Evolutionary conservation across 2,113 vertebrate genomes (phyloP), one percentile per base, ranked within the genome.

Genomic region (Vanacampus margaritifer): DNA sequence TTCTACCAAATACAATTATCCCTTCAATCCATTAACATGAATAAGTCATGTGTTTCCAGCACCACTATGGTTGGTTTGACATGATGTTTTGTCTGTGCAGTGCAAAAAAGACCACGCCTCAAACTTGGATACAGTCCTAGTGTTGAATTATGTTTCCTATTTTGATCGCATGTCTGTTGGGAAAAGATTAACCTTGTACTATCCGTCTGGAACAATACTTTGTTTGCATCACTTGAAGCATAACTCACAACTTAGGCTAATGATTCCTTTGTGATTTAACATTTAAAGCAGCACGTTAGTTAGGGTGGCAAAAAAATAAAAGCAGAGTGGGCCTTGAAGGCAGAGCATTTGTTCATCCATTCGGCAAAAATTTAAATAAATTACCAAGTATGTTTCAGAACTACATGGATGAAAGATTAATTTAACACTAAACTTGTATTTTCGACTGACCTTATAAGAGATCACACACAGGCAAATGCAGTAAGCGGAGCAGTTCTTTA

Each of bases 21-120:
- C 5, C 13, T 41, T 16, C 59, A 41, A 14, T 62, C 37, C 12
- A n/a, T 43, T 43, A 43, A 43, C 50, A 23, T 78, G 75, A 79
- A 85, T 74, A 83, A 78, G 71, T 76, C 26, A 73, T 80, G 71
- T 3, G 21, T 70, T 68, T 72, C 73, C 71, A 80, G 41, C 26
- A 56, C 51, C 62, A 48, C 61, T 14, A 19, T 43, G 71, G 43
- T 69, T 45, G 23, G 64, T 24, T n/a, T 81, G 69, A 74, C 53
- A 60, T 70, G 68, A 78, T 1, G 79, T 51, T 72, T 71, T 84
- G 73, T 80, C 45, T 32, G 24, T 62, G 64, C 37, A 6, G n/a
- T 45, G 12, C 8, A 45, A 37, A 53, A 41, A 2, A 5, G 17
- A 24, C n/a, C 75, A 80, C 68, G 59, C 72, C 68, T 78, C 21